These are phyloP conservation scores for Pediacus dermestoides DNA, from an alignment of 2,888 invertebrate genomes.

Conservation along the genomic window DNA sequence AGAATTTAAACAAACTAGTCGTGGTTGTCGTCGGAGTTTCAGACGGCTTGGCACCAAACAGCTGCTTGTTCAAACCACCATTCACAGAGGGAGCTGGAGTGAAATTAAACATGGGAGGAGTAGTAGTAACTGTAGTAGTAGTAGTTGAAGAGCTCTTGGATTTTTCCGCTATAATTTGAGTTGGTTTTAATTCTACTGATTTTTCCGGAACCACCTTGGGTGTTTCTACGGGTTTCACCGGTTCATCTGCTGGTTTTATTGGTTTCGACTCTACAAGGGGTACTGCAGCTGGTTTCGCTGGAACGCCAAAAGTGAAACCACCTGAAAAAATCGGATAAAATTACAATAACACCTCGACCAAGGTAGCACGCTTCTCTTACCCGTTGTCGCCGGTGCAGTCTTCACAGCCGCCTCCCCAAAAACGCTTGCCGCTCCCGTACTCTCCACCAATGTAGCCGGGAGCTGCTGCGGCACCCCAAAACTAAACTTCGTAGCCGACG, in stretches of 20 bases:
- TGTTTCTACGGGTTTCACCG: conserved; percentile 8
- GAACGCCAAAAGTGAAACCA: conserved; percentile 24
- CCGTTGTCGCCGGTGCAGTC: conserved; percentile 12
- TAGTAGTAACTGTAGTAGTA: conserved; percentile 2
- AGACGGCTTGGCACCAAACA: not conserved
- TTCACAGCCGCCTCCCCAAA: conserved; percentile 28
- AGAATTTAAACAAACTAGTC: no score
- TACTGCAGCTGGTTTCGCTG: no score
- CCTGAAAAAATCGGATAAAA: no score
- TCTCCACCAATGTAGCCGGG: conserved; percentile 17
- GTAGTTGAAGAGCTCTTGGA: no score
- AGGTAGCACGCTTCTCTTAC: no score
- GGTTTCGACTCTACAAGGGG: no score
- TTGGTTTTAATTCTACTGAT: conserved; percentile 7
- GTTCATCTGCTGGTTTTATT: conserved; percentile 1
- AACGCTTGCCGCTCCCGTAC: conserved; percentile 17
- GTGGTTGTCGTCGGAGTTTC: conserved; percentile 1
- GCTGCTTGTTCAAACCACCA: no score
- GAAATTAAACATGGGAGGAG: not conserved
- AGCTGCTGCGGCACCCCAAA: conserved; percentile 40
- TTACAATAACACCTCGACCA: no score
- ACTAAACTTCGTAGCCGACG: conserved; percentile 42
- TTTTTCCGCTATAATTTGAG: no score
- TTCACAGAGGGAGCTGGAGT: not conserved
- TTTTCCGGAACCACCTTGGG: conserved; percentile 4